Evolutionary conservation across 2,888 invertebrate species (phyloP).

Genomic region (Leptinotarsa juncta): DNA sequence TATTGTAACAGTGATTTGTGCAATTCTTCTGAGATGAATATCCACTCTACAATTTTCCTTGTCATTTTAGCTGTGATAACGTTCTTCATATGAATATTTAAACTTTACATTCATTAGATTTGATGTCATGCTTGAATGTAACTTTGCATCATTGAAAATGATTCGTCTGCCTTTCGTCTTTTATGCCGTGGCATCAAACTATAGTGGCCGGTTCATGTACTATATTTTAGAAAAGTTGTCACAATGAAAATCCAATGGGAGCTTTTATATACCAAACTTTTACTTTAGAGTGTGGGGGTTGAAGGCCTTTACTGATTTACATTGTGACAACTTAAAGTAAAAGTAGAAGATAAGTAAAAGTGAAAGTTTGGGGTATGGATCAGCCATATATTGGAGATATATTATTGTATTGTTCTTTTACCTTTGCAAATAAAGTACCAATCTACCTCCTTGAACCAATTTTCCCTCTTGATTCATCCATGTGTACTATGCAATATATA

Average conservation of each 20-base stretch:
- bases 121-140: background rate
- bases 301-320: too few relatives aligned
- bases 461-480: background rate
- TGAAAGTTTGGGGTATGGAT: too few relatives aligned
- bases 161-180: background rate
- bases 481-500: too few relatives aligned
- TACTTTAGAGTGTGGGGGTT: too few relatives aligned
- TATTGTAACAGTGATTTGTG: constrained; percentile 82
- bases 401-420: background rate
- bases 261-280: too few relatives aligned
- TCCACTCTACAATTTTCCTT: background rate
- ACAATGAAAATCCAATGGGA: too few relatives aligned
- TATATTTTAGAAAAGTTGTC: too few relatives aligned
- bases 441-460: background rate
- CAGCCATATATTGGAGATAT: background rate
- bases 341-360: too few relatives aligned
- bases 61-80: constrained; percentile 38
- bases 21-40: constrained; percentile 65
- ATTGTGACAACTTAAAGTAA: too few relatives aligned
- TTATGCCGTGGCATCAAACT: background rate
- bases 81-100: constrained; percentile 15
- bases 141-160: background rate
- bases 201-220: too few relatives aligned
- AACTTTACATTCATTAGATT: background rate
- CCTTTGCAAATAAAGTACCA: background rate